Conservation (phyloP, 2,113 vertebrate genomes). For the Zosterops lateralis region DNA sequence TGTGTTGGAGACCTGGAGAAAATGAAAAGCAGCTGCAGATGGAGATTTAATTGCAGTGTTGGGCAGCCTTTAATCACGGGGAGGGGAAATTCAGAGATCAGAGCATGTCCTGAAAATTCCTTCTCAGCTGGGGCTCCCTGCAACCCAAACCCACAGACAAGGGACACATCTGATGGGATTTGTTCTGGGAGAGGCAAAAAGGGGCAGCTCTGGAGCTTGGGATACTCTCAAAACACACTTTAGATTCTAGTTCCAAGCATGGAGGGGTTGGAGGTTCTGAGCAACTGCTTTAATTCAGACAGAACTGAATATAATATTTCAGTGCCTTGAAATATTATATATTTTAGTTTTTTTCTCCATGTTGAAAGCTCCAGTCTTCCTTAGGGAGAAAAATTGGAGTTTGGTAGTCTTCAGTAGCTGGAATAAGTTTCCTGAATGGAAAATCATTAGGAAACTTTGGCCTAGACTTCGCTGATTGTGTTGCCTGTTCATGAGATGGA, state of each 20-base stretch:
- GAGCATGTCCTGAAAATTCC: background rate
- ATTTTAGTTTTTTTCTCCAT: background rate
- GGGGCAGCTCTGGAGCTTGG: background rate
- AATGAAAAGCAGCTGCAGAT: background rate
- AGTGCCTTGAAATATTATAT: background rate
- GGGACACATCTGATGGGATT: background rate
- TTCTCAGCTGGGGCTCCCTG: background rate
- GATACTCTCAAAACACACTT: background rate
- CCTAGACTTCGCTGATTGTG: background rate
- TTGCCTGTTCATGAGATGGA: background rate
- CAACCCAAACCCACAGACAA: background rate
- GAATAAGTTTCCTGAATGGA: background rate
- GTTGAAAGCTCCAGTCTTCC: background rate
- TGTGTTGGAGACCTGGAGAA: background rate
- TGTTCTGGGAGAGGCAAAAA: background rate
- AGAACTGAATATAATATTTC: background rate
- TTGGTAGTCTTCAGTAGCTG: background rate
- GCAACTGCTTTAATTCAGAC: background rate
- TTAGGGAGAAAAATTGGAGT: background rate
- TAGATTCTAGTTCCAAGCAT: background rate
- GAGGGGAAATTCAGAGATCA: background rate
- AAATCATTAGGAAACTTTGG: background rate
- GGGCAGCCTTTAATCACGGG: background rate
- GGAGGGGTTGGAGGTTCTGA: background rate
- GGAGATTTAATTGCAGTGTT: background rate